These are phyloP conservation scores for Channallabes apus DNA, from an alignment of 2,797 vertebrate genomes.

Conservation along the genomic window DNA sequence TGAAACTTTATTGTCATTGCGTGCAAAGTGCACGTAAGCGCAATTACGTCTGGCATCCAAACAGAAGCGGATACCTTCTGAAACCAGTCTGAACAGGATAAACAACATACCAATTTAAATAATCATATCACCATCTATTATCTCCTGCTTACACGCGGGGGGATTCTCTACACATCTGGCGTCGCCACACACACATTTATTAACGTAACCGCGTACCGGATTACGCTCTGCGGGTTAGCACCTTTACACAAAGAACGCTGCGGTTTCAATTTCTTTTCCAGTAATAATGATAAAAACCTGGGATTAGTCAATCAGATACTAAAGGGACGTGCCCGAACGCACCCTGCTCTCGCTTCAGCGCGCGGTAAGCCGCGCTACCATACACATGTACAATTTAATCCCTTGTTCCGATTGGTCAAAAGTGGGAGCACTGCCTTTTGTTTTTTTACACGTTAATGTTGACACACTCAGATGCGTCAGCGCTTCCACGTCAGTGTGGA, in stretches of 20 bases:
- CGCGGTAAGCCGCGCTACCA: not conserved
- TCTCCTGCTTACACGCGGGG: not conserved
- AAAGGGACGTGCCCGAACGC: not conserved
- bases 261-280: conserved; percentile 41
- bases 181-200: not conserved
- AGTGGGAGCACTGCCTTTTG: not conserved
- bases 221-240: not conserved
- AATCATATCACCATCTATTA: not conserved
- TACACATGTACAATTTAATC: no score
- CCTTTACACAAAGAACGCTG: not conserved
- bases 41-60: no score
- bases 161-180: not conserved
- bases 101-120: not conserved
- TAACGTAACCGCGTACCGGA: not conserved
- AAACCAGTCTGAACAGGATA: not conserved
- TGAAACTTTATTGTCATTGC: not conserved
- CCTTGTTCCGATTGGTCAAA: not conserved
- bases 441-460: not conserved
- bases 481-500: no score
- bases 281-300: not conserved
- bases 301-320: conserved; percentile 9
- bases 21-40: no score
- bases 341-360: not conserved
- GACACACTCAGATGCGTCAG: no score
- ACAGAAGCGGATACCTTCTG: no score